Conservation (phyloP, 2,888 invertebrate genomes). For the Zonitis immaculata region DNA sequence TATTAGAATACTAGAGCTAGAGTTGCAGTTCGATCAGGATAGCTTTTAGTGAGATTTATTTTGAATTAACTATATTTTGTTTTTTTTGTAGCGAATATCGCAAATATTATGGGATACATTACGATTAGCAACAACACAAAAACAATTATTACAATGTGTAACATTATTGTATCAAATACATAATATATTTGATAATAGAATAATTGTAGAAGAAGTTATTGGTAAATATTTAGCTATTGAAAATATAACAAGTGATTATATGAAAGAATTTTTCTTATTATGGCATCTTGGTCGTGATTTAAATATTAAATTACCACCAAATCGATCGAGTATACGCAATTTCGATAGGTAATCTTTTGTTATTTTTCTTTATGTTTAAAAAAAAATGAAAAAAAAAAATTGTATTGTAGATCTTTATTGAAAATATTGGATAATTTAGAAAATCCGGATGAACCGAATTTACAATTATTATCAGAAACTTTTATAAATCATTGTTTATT, state of each 20-base stretch:
- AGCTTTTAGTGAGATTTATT: too few relatives aligned
- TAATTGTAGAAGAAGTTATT: constrained; percentile 67
- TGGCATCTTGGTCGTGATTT: constrained; percentile 76
- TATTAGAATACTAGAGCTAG: too few relatives aligned
- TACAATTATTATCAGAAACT: constrained; percentile 62
- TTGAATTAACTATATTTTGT: too few relatives aligned
- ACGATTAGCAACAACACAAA: constrained; percentile 53
- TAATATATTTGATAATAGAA: constrained; percentile 57
- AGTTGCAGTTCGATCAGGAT: too few relatives aligned
- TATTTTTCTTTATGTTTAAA: too few relatives aligned
- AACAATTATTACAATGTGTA: constrained; percentile 59
- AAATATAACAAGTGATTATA: constrained; percentile 53
- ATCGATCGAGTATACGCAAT: constrained; percentile 49
- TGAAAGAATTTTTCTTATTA: constrained; percentile 61
- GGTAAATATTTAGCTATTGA: constrained; percentile 51
- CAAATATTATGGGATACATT: constrained; percentile 69
- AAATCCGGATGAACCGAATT: constrained; percentile 53
- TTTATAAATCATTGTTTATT: constrained; percentile 72
- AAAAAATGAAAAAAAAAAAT: too few relatives aligned
- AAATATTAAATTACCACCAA: constrained; percentile 49
- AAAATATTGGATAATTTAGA: constrained; percentile 68
- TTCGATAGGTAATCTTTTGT: constrained; percentile 65
- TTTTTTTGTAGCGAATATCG: constrained; percentile 54
- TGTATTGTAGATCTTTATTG: constrained; percentile 62
- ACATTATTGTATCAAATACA: constrained; percentile 74